Percentiles rank a stretch among this genome's conserved stretches.
phyloP scores from a whole-genome alignment of 2,888 invertebrate genomes.

The Graphium colonna region DNA sequence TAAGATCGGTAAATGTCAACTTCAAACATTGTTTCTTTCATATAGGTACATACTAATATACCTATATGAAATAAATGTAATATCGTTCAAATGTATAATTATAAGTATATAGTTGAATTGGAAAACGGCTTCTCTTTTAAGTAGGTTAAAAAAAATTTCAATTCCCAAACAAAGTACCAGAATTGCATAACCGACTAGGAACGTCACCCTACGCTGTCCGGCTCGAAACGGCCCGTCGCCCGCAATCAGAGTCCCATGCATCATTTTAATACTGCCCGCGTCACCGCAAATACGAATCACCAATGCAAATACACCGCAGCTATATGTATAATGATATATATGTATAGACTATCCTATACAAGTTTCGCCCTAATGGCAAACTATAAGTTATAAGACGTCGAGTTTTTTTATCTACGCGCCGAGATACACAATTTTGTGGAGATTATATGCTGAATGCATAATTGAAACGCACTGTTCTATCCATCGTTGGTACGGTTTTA shows the following conservation, averaged over 20 bases:
- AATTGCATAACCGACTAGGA: constrained; percentile 1
- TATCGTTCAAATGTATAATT: no score
- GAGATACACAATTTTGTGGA: constrained; percentile 69
- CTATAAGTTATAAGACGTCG: constrained; percentile 69
- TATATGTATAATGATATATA: no score
- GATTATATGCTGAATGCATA: constrained; percentile 69
- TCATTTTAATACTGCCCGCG: constrained; percentile 75
- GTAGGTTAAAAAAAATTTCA: no score
- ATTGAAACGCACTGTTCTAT: constrained; percentile 58
- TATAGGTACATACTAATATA: no score
- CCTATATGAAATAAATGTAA: no score
- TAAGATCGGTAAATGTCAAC: no score
- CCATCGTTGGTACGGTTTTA: constrained; percentile 26
- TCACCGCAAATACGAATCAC: constrained; percentile 73
- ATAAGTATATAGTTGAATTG: no score
- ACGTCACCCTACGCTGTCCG: constrained; percentile 13
- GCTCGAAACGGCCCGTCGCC: constrained; percentile 28
- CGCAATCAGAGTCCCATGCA: constrained; percentile 70
- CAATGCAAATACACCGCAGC: constrained; percentile 73
- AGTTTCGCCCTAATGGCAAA: constrained; percentile 64
- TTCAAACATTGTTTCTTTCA: no score
- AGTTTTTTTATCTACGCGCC: constrained; percentile 66
- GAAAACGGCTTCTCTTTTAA: no score
- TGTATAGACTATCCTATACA: no score
- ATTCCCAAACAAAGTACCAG: not conserved